Evolutionary conservation across 1,140 invertebrate species (phyloP).

Genomic region (Drosophila lacteicornis): DNA sequence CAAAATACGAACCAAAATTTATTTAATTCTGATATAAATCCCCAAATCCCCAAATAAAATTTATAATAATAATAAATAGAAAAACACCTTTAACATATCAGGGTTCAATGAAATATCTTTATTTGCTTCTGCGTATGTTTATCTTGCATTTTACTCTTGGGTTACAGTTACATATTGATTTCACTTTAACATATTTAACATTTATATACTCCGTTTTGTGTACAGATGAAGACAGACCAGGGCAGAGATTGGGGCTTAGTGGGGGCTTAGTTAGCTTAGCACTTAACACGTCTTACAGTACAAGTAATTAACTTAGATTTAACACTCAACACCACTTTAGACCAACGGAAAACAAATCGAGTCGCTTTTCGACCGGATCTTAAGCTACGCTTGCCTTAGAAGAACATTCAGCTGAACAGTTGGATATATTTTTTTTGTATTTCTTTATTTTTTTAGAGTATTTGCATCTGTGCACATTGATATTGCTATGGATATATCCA

Average conservation of each 20-base stretch:
- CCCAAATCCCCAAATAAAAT: neutral
- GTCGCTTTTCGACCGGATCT: constrained; percentile 23
- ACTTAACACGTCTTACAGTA: constrained; percentile 52
- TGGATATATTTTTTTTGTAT: constrained; percentile 33
- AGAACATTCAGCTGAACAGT: constrained; percentile 68
- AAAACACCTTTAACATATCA: constrained; percentile 12
- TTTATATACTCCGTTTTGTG: constrained; percentile 59
- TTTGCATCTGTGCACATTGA: constrained; percentile 48
- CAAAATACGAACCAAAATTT: neutral
- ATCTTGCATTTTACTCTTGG: constrained; percentile 47
- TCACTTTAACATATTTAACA: constrained; percentile 65
- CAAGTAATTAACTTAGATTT: constrained; percentile 44
- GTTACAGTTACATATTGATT: constrained; percentile 62
- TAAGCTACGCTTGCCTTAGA: constrained; percentile 57
- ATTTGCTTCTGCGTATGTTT: constrained; percentile 54
- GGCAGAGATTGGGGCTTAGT: neutral
- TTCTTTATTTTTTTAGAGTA: constrained; percentile 15
- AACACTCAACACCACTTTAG: constrained; percentile 38
- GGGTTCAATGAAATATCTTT: constrained; percentile 79
- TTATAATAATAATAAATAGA: neutral
- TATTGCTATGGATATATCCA: constrained; percentile 31
- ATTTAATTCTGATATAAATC: neutral
- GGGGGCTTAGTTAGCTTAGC: constrained; percentile 33
- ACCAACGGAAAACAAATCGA: constrained; percentile 40
- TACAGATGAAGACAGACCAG: constrained; percentile 27